Evolutionary conservation across 2,888 invertebrate species (phyloP), one percentile per base, ranked within the genome.

Genomic region (Cheilosia soror): DNA sequence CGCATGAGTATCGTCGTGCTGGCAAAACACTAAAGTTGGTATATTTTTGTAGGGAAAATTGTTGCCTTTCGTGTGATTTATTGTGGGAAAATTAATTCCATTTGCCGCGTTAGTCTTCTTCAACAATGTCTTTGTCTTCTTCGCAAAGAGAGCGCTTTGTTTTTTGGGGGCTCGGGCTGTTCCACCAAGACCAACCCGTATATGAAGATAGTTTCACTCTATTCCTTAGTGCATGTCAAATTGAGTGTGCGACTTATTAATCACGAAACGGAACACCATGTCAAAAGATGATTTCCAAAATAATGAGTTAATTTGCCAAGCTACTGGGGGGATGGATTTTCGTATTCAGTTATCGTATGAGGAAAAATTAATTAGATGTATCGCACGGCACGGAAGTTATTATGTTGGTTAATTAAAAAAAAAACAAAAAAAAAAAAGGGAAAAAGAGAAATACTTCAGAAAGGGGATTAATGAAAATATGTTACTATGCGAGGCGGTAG

Each of bases 361-460:
- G 49, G 49, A 76, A 69, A 69, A 76, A 81, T 75, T 81, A 81
- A 81, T 81, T 76, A 81, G 55, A 75, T 63, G 75, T 33, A 75
- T 81, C 62, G 75, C 80, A 69, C 68, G 80, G 75, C 80, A 69
- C 68, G 80, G 63, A 81, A 76, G 80, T 69, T 69, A 62, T 75
- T 75, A 55, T 76, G 75, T 63, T 75, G 75, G 80, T 69, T 81
- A 81, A 81, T 81, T 81, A 77, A 81, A 80, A 80, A 73, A 60
- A 53, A 60, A 65, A 49, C n/a, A 65, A 29, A 51, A 9, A 49
- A 2, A 7, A 20, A 20, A 7, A 40, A 11, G 13, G 40, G n/a
- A 47, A 49, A 20, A 20, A 20, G 1, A 20, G 37, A 7, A 33
- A n/a, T 11, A 6, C 11, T n/a, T 33, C 11, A 7, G 20, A 29